These are phyloP conservation scores for Campoletis sonorensis DNA, from an alignment of 1,140 invertebrate genomes.

Conservation along the genomic window DNA sequence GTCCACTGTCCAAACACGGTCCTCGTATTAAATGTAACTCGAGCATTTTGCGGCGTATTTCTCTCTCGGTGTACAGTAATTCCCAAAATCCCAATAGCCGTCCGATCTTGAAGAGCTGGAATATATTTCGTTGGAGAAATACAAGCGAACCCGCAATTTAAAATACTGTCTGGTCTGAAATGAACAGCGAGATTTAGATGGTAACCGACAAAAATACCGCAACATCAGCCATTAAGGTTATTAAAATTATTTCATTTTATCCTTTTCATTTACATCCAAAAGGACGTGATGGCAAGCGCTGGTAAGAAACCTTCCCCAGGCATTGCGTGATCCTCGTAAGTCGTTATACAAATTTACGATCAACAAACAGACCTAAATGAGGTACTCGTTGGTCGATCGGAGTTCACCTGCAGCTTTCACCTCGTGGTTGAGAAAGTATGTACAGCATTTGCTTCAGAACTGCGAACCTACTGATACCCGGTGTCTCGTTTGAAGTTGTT, in stretches of 20 bases:
- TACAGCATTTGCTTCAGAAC: not conserved
- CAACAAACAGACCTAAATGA: not conserved
- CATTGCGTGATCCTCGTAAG: not conserved
- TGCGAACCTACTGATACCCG: not conserved
- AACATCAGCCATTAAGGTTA: not conserved
- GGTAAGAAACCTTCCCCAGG: not conserved
- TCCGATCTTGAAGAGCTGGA: not conserved
- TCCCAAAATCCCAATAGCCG: conserved; percentile 16
- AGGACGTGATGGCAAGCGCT: not conserved
- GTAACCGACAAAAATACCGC: not conserved
- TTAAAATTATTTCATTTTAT: not conserved
- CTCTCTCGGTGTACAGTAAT: not conserved
- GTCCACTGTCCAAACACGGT: not conserved
- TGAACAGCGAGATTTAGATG: not conserved
- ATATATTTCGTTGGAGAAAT: not conserved
- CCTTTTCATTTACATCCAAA: not conserved
- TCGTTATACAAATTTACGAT: conserved; percentile 1
- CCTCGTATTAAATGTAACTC: conserved; percentile 52
- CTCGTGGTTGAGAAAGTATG: not conserved
- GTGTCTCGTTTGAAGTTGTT: no score
- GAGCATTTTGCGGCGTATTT: not conserved
- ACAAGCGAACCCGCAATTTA: not conserved
- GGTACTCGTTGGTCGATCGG: conserved; percentile 13
- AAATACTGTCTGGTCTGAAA: not conserved
- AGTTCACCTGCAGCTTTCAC: not conserved